phyloP scores from a whole-genome alignment of 2,113 vertebrate species.

The Collichthys lucidus region DNA sequence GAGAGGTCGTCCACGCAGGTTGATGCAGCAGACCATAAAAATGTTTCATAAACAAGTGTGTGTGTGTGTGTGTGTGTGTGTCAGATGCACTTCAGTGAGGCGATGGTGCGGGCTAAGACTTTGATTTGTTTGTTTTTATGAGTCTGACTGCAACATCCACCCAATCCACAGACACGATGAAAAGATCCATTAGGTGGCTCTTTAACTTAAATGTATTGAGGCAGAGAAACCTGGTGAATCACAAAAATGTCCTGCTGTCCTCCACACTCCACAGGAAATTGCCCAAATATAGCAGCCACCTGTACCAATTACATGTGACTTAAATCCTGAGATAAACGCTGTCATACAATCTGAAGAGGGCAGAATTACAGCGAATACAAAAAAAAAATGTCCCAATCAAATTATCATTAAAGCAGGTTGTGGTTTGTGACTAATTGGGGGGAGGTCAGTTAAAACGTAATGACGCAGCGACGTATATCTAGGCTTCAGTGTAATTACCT shows the following conservation, averaged over 20 bases:
- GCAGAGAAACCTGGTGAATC: constrained; percentile 19
- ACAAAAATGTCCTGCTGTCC: constrained; percentile 24
- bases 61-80: too few relatives aligned
- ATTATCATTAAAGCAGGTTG: constrained; percentile 88
- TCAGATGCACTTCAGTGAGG: background rate
- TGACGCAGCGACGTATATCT: constrained; percentile 4
- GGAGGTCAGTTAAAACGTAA: constrained; percentile 81
- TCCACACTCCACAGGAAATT: constrained; percentile 52
- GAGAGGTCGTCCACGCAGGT: constrained; percentile 37
- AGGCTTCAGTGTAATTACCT: constrained; percentile 48
- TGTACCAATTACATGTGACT: constrained; percentile 88
- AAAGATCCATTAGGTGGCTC: background rate
- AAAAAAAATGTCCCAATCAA: constrained; percentile 89
- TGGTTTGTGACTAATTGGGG: constrained; percentile 85
- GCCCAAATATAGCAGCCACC: constrained; percentile 68
- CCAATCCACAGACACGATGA: background rate
- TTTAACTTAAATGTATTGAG: constrained; percentile 1
- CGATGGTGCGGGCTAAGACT: background rate
- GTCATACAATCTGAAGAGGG: constrained; percentile 79
- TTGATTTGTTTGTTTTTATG: background rate
- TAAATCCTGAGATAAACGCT: constrained; percentile 84
- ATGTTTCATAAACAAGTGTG: constrained; percentile 13
- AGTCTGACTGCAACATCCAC: background rate
- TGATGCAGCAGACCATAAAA: constrained; percentile 29
- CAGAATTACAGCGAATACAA: constrained; percentile 90